Percentiles rank a stretch among this genome's conserved stretches.
phyloP scores from a whole-genome alignment of 1,140 invertebrate genomes.

The Ips typographus region DNA sequence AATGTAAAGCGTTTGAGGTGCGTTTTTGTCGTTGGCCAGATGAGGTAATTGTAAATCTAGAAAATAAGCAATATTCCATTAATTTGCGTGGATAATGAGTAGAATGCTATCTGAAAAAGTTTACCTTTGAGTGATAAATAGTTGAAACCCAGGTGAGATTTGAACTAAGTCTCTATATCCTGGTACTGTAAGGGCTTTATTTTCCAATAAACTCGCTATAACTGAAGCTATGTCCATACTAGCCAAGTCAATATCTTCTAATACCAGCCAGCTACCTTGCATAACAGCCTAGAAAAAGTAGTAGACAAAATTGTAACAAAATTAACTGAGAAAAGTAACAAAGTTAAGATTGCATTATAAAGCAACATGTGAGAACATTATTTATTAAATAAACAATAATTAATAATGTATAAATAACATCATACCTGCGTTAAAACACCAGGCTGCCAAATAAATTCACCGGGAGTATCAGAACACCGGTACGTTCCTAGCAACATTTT shows the following conservation, averaged over 20 bases:
- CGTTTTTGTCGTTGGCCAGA: conserved; percentile 63
- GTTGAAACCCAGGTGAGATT: conserved; percentile 80
- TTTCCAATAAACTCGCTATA: conserved; percentile 82
- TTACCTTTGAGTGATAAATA: conserved; percentile 88
- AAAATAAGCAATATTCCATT: conserved; percentile 43
- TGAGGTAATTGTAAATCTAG: conserved; percentile 60
- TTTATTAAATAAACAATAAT: conserved; percentile 5
- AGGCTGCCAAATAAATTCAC: conserved; percentile 95
- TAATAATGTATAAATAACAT: neutral
- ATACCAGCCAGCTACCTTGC: conserved; percentile 86
- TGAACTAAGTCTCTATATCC: conserved; percentile 81
- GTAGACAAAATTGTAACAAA: conserved; percentile 11
- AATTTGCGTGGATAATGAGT: too few species aligned
- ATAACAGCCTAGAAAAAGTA: conserved; percentile 70
- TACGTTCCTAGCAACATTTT: conserved; percentile 94
- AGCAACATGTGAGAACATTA: conserved; percentile 12
- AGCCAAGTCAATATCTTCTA: conserved; percentile 96
- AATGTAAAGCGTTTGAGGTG: conserved; percentile 61
- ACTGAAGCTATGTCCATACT: conserved; percentile 90
- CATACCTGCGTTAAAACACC: conserved; percentile 82
- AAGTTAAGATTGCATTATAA: too few species aligned
- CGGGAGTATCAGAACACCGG: conserved; percentile 93
- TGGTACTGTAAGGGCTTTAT: conserved; percentile 77
- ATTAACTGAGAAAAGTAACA: too few species aligned
- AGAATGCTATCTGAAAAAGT: neutral